A percentile compares a stretch with the other conserved stretches of the same genome.
Evolutionary conservation across 2,888 invertebrate species (phyloP).

Genomic region (Lumbricus terrestris): DNA sequence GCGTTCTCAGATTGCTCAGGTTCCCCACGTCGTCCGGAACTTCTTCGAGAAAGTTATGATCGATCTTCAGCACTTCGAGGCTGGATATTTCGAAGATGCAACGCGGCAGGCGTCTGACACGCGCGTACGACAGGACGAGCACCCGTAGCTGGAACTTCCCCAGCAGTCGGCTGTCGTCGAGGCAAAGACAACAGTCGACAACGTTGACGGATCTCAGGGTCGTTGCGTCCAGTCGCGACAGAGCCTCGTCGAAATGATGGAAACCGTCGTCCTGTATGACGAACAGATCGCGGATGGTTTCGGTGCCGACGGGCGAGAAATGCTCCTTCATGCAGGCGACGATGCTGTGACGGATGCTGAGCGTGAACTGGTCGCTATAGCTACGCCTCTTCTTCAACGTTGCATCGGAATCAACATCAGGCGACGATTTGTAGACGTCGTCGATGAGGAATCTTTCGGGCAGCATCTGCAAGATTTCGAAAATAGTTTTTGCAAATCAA

Average conservation of each 20-base stretch:
- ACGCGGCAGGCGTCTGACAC: constrained; percentile 37
- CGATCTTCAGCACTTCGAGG: constrained; percentile 41
- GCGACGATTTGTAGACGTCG: constrained; percentile 36
- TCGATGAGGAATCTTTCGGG: constrained; percentile 38
- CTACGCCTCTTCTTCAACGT: constrained; percentile 39
- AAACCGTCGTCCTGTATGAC: constrained; percentile 40
- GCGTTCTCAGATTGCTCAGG: constrained; percentile 34
- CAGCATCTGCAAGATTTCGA: constrained; percentile 38
- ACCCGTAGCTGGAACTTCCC: constrained; percentile 35
- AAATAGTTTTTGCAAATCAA: neutral
- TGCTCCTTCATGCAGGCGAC: constrained; percentile 40
- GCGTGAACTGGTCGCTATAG: constrained; percentile 41
- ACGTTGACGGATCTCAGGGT: constrained; percentile 36
- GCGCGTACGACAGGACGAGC: constrained; percentile 41
- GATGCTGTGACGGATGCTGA: constrained; percentile 40
- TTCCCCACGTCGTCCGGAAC: constrained; percentile 40
- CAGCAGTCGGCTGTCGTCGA: neutral
- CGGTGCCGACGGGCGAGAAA: constrained; percentile 36
- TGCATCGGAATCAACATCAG: constrained; percentile 36
- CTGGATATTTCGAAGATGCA: constrained; percentile 39
- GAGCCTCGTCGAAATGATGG: constrained; percentile 36
- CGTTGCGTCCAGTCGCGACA: constrained; percentile 37
- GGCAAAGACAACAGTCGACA: constrained; percentile 37
- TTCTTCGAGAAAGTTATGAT: constrained; percentile 40
- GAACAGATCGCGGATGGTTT: constrained; percentile 40